Evolutionary conservation across 2,113 vertebrate genomes (phyloP).

Genomic region (Cricetomys ansorgei): DNA sequence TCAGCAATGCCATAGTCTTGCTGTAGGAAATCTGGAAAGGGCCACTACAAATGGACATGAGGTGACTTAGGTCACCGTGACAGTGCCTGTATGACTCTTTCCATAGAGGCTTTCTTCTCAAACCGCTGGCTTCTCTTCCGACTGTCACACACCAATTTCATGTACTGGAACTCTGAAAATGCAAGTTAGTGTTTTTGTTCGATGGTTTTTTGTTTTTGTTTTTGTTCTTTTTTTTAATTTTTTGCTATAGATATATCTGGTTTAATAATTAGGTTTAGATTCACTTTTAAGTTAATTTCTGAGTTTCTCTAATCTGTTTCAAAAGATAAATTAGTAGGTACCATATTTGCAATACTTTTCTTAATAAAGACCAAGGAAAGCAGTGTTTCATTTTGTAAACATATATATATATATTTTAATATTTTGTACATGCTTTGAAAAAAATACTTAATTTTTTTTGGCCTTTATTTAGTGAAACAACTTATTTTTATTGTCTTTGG

Average conservation of each 20-base stretch:
- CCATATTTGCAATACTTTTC: neutral
- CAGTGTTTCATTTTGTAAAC: neutral
- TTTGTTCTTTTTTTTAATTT: too few species aligned
- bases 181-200: neutral
- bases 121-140: neutral
- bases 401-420: too few species aligned
- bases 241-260: neutral
- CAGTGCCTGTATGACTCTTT: neutral
- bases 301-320: constrained; percentile 29
- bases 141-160: neutral
- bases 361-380: constrained; percentile 16
- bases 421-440: too few species aligned
- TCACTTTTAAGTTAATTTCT: neutral
- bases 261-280: constrained; percentile 4
- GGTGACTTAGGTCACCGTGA: neutral
- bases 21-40: neutral
- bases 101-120: neutral
- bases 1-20: neutral
- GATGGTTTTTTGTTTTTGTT: neutral
- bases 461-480: constrained; percentile 61
- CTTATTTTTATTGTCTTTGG: constrained; percentile 58
- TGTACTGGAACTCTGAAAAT: neutral
- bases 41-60: neutral
- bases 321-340: too few species aligned
- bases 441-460: constrained; percentile 13